phyloP scores from a whole-genome alignment of 2,888 invertebrate genomes.

The Ectemnius cavifrons region DNA sequence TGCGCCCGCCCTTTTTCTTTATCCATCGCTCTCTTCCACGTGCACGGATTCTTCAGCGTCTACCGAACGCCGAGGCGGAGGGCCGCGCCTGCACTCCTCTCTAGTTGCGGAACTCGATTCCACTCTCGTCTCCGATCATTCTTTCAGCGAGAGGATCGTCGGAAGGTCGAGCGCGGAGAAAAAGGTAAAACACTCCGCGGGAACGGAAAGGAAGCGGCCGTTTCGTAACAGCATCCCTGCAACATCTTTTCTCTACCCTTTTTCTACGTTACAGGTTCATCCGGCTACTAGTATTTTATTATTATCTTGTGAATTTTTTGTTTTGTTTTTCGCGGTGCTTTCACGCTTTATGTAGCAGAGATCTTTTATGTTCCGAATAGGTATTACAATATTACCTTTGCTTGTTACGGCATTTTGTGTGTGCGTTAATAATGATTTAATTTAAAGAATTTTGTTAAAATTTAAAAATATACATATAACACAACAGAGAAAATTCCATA shows the following conservation, averaged over 20 bases:
- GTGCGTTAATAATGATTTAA: no score
- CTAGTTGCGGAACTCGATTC: constrained; percentile 49
- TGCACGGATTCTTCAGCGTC: constrained; percentile 52
- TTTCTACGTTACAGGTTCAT: neutral
- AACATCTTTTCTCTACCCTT: neutral
- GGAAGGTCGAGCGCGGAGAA: constrained; percentile 15
- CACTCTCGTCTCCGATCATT: constrained; percentile 26
- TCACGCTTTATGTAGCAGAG: no score
- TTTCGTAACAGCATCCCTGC: constrained; percentile 29
- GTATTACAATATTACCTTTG: no score
- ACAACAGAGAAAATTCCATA: no score
- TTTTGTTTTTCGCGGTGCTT: no score
- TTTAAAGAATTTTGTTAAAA: no score
- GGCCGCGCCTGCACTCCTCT: constrained; percentile 21
- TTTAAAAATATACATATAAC: no score
- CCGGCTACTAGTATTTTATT: no score
- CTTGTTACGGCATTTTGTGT: no score
- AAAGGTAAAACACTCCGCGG: neutral
- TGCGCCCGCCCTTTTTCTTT: neutral
- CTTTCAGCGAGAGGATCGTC: constrained; percentile 18
- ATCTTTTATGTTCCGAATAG: no score
- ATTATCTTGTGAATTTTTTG: no score
- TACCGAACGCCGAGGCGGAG: constrained; percentile 41
- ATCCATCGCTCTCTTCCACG: neutral
- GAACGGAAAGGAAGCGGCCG: constrained; percentile 20